phyloP scores from a whole-genome alignment of 35 echinoderm and acorn worm species.

The Ptychodera flava region DNA sequence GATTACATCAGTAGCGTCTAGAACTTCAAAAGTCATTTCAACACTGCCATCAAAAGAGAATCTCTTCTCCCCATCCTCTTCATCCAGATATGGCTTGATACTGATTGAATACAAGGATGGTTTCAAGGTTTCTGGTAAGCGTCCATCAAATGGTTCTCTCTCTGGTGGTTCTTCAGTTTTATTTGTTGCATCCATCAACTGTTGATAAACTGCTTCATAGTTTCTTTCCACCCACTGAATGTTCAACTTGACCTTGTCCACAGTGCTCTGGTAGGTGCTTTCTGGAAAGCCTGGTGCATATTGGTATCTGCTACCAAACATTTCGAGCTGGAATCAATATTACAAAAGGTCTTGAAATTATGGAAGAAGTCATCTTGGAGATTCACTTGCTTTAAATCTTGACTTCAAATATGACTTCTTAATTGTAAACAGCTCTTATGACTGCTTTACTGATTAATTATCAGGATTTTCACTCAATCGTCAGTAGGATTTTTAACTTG shows the following conservation, averaged over 20 bases:
- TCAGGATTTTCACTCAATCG: no score
- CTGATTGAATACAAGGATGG: slow-evolving; percentile 46
- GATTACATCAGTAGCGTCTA: slow-evolving; percentile 37
- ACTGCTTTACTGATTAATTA: no score
- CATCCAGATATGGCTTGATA: slow-evolving; percentile 43
- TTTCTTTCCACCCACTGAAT: background rate
- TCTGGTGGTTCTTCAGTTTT: background rate
- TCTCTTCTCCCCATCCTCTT: slow-evolving; percentile 32
- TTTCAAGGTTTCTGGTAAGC: slow-evolving; percentile 39
- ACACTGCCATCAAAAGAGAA: slow-evolving; percentile 61
- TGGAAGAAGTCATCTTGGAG: no score
- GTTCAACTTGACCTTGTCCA: background rate
- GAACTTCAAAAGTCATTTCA: slow-evolving; percentile 37
- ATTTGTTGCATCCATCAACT: background rate
- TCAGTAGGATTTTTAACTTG: no score
- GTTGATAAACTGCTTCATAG: background rate
- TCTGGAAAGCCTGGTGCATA: background rate
- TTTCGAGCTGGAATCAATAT: background rate
- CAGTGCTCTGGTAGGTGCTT: background rate
- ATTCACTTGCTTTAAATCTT: no score
- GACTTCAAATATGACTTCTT: no score
- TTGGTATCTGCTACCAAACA: background rate
- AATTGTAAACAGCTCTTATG: no score
- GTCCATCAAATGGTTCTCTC: slow-evolving; percentile 21
- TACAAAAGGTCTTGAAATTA: no score